These are phyloP conservation scores for Anoplius nigerrimus DNA, from an alignment of 2,888 invertebrate species.

Conservation along the genomic window DNA sequence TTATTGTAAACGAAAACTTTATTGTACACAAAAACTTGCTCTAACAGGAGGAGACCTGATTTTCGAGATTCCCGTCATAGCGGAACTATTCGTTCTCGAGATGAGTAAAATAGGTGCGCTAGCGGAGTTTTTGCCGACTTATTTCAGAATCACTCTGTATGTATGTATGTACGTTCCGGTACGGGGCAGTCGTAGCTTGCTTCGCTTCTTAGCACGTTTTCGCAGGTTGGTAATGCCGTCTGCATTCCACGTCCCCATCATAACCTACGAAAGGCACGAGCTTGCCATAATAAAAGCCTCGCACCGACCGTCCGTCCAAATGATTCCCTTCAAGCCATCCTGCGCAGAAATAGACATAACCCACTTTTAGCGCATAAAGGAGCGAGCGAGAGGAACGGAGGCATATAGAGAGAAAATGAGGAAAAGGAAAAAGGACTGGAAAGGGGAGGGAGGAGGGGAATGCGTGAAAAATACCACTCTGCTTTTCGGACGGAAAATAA, in stretches of 20 bases:
- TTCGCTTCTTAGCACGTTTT: conserved; percentile 75
- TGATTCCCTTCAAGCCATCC: conserved; percentile 80
- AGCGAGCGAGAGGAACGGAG: no score
- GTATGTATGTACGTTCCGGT: not conserved
- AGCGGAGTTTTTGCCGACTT: not conserved
- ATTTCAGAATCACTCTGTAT: no score
- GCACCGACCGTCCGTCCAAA: conserved; percentile 79
- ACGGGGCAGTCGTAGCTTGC: conserved; percentile 76
- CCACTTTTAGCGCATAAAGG: conserved; percentile 31
- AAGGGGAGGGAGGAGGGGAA: not conserved
- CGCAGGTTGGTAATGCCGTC: conserved; percentile 79
- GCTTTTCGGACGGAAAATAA: no score
- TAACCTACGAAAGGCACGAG: conserved; percentile 77
- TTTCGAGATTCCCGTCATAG: no score
- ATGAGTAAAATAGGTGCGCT: not conserved
- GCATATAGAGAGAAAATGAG: not conserved
- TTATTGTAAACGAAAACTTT: no score
- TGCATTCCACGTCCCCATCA: conserved; percentile 77
- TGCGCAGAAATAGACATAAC: conserved; percentile 45
- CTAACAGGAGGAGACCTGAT: no score
- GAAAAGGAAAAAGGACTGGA: not conserved
- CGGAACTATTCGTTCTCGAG: no score
- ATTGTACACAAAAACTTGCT: no score
- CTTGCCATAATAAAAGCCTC: conserved; percentile 78
- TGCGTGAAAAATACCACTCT: not conserved